Evolutionary conservation across 2,113 vertebrate genomes (phyloP), one percentile per base, ranked within the genome.

Genomic region (Telmatochromis brichardi): DNA sequence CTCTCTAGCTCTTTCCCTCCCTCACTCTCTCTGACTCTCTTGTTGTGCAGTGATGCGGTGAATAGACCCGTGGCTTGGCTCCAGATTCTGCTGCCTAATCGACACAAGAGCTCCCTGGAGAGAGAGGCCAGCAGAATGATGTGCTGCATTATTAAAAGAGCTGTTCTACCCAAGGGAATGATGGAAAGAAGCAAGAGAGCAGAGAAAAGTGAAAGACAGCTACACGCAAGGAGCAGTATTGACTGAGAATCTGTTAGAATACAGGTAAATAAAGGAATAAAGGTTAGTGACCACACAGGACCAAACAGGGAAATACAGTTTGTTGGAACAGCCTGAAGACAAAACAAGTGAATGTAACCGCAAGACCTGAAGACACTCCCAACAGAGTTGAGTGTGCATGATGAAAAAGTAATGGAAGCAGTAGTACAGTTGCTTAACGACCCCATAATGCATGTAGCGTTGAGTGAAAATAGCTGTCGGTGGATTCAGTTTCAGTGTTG

Each of bases 141-240:
- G 91, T 89, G 91, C 85, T 95, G 89, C 93, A 94, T 94, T 96
- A 95, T 95, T 95, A 94, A 96, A 94, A 94, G 90, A 90, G 73
- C 81, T 89, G 90, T 91, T 92, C 87, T 76, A 88, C 90, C 87
- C 71, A 4, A 58, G 83, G 87, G 92, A 87, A 85, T 81, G 85
- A 85, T 84, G 23, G 86, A 84, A 21, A 80, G 80, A 91, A 71
- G 86, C 40, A 28, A 81, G 85, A 42, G 71, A 90, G 47, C 68
- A 73, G 40, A 83, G 79, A 85, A 65, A 57, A 90, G 35, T 58
- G 26, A 68, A 9, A 57, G 28, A 81, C 9, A 90, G 19, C 71
- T 35, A 42, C 33, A 80, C 42, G 37, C 19, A 73, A 53, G 5
- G 19, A 82, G 45, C 26, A 65, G 35, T 13, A 63, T 6, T 80